Conservation (phyloP, 2,888 invertebrate genomes). For the Antheraea yamamai region DNA sequence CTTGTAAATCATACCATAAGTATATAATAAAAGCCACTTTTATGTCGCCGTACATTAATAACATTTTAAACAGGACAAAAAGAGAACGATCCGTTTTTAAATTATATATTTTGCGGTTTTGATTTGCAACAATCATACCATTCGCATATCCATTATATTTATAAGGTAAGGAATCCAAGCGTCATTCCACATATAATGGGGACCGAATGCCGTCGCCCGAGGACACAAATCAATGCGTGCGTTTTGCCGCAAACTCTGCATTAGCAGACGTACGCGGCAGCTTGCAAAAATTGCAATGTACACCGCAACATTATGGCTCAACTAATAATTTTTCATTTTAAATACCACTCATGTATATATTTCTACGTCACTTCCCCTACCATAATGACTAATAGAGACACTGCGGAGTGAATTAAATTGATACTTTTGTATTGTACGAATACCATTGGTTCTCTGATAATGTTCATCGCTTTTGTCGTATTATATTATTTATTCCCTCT, state of each 20-base stretch:
- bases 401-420: not conserved
- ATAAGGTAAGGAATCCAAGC: constrained; percentile 7
- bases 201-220: not conserved
- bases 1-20: not conserved
- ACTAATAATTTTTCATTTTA: constrained; percentile 14
- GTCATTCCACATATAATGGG: constrained; percentile 9
- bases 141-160: constrained; percentile 12
- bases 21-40: not conserved
- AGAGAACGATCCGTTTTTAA: constrained; percentile 2
- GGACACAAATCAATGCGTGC: constrained; percentile 6
- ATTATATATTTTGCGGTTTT: constrained; percentile 13
- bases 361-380: not conserved
- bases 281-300: constrained; percentile 13
- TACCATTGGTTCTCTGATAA: not conserved
- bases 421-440: not conserved
- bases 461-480: not conserved
- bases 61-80: constrained; percentile 3
- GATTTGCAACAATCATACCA: constrained; percentile 7
- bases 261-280: constrained; percentile 6
- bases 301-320: not conserved
- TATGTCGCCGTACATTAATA: constrained; percentile 8
- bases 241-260: constrained; percentile 4
- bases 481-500: not conserved
- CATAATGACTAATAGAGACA: constrained; percentile 11
- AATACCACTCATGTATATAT: not conserved